Conservation (phyloP, 2,888 invertebrate species). For the Mesorhabditis belari region DNA sequence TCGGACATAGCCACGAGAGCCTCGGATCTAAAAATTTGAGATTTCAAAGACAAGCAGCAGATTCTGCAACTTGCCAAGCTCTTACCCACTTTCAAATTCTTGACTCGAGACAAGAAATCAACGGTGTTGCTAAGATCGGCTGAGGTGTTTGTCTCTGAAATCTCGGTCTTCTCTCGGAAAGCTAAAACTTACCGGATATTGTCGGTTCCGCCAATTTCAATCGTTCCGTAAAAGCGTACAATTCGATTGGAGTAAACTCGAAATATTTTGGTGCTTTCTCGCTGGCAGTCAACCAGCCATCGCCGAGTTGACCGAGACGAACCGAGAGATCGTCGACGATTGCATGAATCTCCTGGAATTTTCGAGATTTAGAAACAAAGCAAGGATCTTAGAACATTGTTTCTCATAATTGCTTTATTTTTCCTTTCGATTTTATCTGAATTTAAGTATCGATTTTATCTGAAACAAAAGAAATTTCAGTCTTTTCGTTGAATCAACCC, state of each 20-base stretch:
- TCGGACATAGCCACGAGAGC: constrained; percentile 66
- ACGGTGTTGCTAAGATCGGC: constrained; percentile 83
- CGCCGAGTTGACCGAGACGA: constrained; percentile 32
- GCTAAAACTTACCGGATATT: constrained; percentile 21
- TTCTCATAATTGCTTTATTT: too few relatives aligned
- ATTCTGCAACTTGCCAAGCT: background rate
- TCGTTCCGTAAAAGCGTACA: constrained; percentile 81
- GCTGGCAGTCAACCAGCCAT: constrained; percentile 31
- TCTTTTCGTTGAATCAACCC: too few relatives aligned
- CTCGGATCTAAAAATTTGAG: constrained; percentile 50
- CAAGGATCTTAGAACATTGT: too few relatives aligned
- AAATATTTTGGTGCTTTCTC: constrained; percentile 53
- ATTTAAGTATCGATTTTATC: too few relatives aligned
- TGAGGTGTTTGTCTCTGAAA: too few relatives aligned
- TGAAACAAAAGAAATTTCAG: too few relatives aligned
- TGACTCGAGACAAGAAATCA: constrained; percentile 70
- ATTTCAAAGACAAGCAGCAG: background rate
- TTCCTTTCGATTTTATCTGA: too few relatives aligned
- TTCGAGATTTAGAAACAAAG: background rate
- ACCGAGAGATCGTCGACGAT: constrained; percentile 38
- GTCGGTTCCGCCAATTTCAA: constrained; percentile 76
- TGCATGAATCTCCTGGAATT: constrained; percentile 37
- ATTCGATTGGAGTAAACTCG: constrained; percentile 72
- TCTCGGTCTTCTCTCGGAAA: too few relatives aligned
- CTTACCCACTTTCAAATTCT: constrained; percentile 62